Conservation (phyloP, 2,888 invertebrate species). For the Thereva nobilitata region DNA sequence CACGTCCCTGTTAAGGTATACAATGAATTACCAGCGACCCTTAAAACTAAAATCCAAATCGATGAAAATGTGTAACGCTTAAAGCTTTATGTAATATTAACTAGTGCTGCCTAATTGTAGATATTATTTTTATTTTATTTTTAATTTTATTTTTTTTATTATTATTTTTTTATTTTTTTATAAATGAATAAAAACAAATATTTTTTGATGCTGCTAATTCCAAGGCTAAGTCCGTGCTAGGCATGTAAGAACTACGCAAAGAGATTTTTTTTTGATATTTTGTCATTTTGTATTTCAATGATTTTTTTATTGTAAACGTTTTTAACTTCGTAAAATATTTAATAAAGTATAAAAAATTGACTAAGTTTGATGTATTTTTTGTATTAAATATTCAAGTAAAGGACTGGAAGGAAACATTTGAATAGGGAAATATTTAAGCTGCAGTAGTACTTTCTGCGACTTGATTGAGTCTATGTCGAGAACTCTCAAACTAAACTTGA, state of each 20-base stretch:
- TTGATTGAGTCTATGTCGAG: too few relatives aligned
- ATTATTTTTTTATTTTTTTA: too few relatives aligned
- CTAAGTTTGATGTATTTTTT: constrained; percentile 17
- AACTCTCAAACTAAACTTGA: too few relatives aligned
- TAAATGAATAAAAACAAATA: too few relatives aligned
- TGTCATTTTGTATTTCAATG: neutral
- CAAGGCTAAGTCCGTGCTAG: constrained; percentile 4
- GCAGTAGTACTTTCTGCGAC: too few relatives aligned
- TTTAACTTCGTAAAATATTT: neutral
- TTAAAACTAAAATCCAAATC: constrained; percentile 67
- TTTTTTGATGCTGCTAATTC: neutral
- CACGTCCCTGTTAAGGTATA: constrained; percentile 80
- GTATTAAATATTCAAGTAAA: neutral
- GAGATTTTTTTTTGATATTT: neutral
- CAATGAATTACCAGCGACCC: constrained; percentile 72
- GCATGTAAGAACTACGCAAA: neutral
- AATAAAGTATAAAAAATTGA: neutral
- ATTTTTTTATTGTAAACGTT: neutral
- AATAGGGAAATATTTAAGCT: too few relatives aligned
- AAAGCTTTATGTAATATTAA: constrained; percentile 16
- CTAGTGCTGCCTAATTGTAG: too few relatives aligned
- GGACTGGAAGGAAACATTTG: too few relatives aligned
- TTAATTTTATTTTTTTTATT: too few relatives aligned
- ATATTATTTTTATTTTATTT: too few relatives aligned
- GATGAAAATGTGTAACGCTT: constrained; percentile 54